Base-by-base conservation (phyloP, 2,888 invertebrate species). In the Thecophora atra region DNA sequence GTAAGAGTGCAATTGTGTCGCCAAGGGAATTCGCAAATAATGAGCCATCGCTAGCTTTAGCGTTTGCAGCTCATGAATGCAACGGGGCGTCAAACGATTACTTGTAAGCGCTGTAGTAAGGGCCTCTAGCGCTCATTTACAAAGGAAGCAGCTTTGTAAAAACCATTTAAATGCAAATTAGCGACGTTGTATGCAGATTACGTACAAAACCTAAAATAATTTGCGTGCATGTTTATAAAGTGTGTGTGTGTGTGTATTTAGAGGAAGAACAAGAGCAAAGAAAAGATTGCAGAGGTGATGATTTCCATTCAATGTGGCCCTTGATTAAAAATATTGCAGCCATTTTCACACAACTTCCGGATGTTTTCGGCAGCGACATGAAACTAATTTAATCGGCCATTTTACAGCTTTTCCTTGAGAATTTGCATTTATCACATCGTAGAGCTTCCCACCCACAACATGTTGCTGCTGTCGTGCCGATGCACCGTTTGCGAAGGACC, bases 131-230 rank as follows among this genome's bases (percentile, higher is more conserved):
- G 80, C 80, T 81, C 81, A 82, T 83, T 83, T 83, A 80, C 80
- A 83, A 79, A 79, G 82, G 82, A 83, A 83, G 81, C 82, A 78
- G 81, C 80, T 79, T 79, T 83, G 81, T 77, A 83, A 83, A 83
- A 83, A 81, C 82, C 81, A 83, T 83, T 83, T 83, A 83, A 82
- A 83, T 83, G 83, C 83, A 83, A 83, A 83, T 83, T 83, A 83
- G 80, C 77, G 79, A 79, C 80, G 81, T 81, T 82, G 81, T 83
- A 83, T 81, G 81, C 82, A 47, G n/a, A 26, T 73, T 65, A 42
- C 21, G 42, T 19, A 19, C 21, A 60, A 24, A 24, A 28, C 13
- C 19, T 28, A 62, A 62, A 62, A 19, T 15, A 19, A 19, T 44
- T 17, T n/a, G 19, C 2, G 30, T 60, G 60, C 30, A 19, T n/a